A percentile compares a stretch with the other conserved stretches of the same genome.
Conservation (phyloP, 2,113 vertebrate species). For the Nannobrachium achirus region DNA sequence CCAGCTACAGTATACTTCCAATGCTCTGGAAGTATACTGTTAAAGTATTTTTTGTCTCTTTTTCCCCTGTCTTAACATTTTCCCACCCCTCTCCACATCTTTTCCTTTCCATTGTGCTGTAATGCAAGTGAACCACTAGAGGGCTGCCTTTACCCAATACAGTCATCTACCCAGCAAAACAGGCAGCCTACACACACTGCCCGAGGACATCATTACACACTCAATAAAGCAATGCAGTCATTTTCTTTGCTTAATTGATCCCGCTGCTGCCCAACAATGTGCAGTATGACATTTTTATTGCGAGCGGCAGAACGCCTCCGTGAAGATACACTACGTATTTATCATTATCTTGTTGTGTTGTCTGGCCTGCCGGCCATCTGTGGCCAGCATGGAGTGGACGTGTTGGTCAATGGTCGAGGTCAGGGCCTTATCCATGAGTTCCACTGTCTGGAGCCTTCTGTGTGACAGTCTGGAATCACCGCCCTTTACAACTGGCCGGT, state of each 20-base stretch:
- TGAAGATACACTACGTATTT: conserved; percentile 31
- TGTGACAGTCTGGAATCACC: too few species aligned
- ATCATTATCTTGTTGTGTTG: conserved; percentile 54
- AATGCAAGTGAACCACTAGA: conserved; percentile 49
- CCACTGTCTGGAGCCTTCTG: not conserved
- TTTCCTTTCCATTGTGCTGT: too few species aligned
- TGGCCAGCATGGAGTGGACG: conserved; percentile 47
- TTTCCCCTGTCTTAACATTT: too few species aligned
- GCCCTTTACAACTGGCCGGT: too few species aligned
- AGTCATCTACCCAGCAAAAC: not conserved
- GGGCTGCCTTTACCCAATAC: conserved; percentile 43
- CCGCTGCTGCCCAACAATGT: conserved; percentile 62
- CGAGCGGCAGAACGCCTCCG: conserved; percentile 19
- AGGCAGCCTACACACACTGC: conserved; percentile 30
- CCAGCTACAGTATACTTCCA: too few species aligned
- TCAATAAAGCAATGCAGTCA: conserved; percentile 77
- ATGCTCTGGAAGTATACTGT: too few species aligned
- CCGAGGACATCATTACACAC: conserved; percentile 71
- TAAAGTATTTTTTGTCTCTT: too few species aligned
- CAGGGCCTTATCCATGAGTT: conserved; percentile 17
- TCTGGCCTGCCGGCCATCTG: conserved; percentile 55
- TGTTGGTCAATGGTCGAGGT: conserved; percentile 61
- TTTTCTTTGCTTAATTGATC: conserved; percentile 76
- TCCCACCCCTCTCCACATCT: too few species aligned
- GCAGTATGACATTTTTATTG: conserved; percentile 48